A percentile compares a stretch with the other conserved stretches of the same genome.
Evolutionary conservation across 2,888 invertebrate species (phyloP).

Genomic region (Muscina levida): DNA sequence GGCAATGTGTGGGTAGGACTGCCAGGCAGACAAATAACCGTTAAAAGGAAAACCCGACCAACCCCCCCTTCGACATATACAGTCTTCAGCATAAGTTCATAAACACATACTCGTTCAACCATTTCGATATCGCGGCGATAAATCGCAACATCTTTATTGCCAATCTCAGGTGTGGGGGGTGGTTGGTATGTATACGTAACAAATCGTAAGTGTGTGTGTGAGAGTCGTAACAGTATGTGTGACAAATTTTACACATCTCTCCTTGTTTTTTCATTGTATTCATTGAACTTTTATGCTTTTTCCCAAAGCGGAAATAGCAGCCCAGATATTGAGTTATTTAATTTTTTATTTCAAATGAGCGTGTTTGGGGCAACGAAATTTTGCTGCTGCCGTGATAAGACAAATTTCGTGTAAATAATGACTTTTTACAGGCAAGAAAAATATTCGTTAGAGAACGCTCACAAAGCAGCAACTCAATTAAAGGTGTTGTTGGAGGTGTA

Average conservation of each 20-base stretch:
- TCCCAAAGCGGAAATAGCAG: neutral
- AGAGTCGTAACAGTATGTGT: too few species aligned
- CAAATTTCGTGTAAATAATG: slow-evolving; percentile 29
- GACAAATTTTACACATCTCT: too few species aligned
- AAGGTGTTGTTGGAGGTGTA: too few species aligned
- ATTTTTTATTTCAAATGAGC: neutral
- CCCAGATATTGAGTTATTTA: neutral
- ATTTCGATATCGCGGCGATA: slow-evolving; percentile 21
- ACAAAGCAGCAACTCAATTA: too few species aligned
- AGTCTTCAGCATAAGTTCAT: slow-evolving; percentile 14
- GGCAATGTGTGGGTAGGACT: neutral
- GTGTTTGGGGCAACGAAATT: neutral
- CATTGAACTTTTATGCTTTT: neutral
- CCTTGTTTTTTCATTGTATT: too few species aligned
- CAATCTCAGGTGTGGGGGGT: too few species aligned
- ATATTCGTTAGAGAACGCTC: too few species aligned
- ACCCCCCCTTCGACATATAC: too few species aligned
- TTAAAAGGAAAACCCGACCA: too few species aligned
- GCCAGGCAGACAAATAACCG: too few species aligned
- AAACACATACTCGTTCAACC: slow-evolving; percentile 11
- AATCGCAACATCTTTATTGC: slow-evolving; percentile 17
- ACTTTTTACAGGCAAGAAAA: neutral
- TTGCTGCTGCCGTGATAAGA: slow-evolving; percentile 30
- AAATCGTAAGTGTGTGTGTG: too few species aligned
- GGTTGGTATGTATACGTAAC: too few species aligned